Percentiles rank a stretch among this genome's conserved stretches.
Evolutionary conservation across 2,797 vertebrate species (phyloP).

Genomic region (Harpagifer antarcticus): DNA sequence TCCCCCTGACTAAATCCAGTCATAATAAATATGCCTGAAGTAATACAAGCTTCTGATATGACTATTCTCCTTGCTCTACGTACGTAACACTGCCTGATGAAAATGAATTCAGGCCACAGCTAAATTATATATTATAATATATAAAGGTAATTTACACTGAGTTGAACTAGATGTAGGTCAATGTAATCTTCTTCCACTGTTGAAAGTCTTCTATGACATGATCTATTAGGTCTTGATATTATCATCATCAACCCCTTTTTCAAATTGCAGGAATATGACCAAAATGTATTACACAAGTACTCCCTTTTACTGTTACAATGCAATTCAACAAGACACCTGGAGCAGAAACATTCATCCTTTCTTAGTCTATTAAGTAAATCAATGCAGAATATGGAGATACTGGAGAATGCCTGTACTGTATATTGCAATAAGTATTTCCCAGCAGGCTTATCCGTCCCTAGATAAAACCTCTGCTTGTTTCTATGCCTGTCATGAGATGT

Average conservation of each 20-base stretch:
- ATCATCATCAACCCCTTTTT: neutral
- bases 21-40: neutral
- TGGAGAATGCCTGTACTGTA: slow-evolving; percentile 12
- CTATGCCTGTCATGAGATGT: slow-evolving; percentile 21
- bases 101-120: neutral
- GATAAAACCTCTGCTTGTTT: slow-evolving; percentile 29
- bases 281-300: neutral
- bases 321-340: slow-evolving; percentile 48
- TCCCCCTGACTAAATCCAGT: neutral
- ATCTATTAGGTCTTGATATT: neutral
- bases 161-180: slow-evolving; percentile 5
- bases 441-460: slow-evolving; percentile 35
- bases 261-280: slow-evolving; percentile 20
- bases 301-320: slow-evolving; percentile 33
- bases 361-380: slow-evolving; percentile 55
- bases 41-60: neutral
- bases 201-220: slow-evolving; percentile 7
- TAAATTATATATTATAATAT: too few relatives aligned
- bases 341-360: slow-evolving; percentile 44
- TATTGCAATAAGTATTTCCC: slow-evolving; percentile 58
- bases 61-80: neutral
- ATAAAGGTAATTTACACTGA: slow-evolving; percentile 16
- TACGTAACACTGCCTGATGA: neutral
- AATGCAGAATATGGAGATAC: slow-evolving; percentile 40
- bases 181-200: slow-evolving; percentile 16